Conservation (phyloP, 2,888 invertebrate genomes). For the Nephrotoma flavescens region DNA sequence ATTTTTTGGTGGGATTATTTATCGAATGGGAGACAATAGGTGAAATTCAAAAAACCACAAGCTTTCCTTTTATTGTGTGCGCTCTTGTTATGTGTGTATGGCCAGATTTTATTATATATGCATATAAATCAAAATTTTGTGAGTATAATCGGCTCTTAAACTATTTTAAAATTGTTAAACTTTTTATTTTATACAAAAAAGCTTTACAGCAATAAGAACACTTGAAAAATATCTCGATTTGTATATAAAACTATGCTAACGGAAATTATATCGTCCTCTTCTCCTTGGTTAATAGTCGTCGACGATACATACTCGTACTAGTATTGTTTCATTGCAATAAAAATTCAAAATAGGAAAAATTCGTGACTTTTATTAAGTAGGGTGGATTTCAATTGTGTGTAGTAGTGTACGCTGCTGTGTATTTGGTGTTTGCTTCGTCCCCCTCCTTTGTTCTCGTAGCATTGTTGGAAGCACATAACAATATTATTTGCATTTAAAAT, state of each 20-base stretch:
- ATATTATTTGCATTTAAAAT: neutral
- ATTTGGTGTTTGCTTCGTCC: neutral
- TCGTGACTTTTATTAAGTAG: neutral
- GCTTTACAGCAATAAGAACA: neutral
- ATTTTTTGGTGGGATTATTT: neutral
- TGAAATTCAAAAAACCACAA: neutral
- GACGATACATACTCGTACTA: neutral
- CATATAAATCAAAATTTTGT: neutral
- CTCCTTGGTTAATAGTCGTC: neutral
- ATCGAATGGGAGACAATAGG: neutral
- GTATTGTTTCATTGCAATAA: neutral
- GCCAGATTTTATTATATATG: neutral
- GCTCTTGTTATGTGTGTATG: neutral
- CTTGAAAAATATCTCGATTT: neutral
- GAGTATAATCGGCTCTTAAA: neutral
- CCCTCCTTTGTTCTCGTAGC: neutral
- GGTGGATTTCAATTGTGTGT: neutral
- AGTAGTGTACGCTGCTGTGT: neutral
- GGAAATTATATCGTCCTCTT: neutral
- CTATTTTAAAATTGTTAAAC: neutral
- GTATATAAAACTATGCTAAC: neutral
- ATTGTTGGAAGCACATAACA: neutral
- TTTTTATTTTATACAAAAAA: neutral
- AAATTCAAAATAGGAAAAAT: neutral
- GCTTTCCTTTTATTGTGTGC: neutral